These are phyloP conservation scores for Meleagris gallopavo DNA, from an alignment of 2,113 vertebrate genomes.

Conservation along the genomic window DNA sequence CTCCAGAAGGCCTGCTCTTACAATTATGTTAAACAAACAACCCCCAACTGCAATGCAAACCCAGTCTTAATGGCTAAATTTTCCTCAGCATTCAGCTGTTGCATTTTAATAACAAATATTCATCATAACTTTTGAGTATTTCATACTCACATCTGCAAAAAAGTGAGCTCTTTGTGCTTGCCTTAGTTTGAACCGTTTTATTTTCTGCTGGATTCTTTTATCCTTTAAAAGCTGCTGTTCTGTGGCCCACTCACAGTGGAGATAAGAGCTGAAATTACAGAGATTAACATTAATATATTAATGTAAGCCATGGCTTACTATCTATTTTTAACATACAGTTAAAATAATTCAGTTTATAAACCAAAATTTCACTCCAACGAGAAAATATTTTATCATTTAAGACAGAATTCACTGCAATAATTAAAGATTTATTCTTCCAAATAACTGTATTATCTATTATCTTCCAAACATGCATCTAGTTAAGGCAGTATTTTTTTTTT, in stretches of 20 bases:
- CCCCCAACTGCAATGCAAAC: background rate
- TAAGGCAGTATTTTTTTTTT: background rate
- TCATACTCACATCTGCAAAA: conserved; percentile 95
- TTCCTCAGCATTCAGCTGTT: background rate
- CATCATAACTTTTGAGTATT: background rate
- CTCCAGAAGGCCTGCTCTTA: background rate
- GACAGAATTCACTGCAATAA: background rate
- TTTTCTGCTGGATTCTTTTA: conserved; percentile 99
- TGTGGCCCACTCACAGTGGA: conserved; percentile 99
- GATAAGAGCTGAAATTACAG: conserved; percentile 88
- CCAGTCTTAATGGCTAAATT: background rate
- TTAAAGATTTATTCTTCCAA: background rate
- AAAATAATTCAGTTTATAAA: background rate
- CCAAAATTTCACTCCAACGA: background rate
- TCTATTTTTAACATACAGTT: conserved; percentile 4
- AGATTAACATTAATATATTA: conserved; percentile 47
- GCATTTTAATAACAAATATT: background rate
- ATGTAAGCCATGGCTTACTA: conserved; percentile 10
- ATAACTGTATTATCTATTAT: background rate
- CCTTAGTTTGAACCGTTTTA: conserved; percentile 98
- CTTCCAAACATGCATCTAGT: background rate
- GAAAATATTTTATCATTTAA: background rate
- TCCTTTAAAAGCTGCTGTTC: conserved; percentile 96
- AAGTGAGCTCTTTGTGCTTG: conserved; percentile 98
- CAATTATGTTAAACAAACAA: background rate